Evolutionary conservation across 2,888 invertebrate species (phyloP).

Genomic region (Rhagonycha lutea): DNA sequence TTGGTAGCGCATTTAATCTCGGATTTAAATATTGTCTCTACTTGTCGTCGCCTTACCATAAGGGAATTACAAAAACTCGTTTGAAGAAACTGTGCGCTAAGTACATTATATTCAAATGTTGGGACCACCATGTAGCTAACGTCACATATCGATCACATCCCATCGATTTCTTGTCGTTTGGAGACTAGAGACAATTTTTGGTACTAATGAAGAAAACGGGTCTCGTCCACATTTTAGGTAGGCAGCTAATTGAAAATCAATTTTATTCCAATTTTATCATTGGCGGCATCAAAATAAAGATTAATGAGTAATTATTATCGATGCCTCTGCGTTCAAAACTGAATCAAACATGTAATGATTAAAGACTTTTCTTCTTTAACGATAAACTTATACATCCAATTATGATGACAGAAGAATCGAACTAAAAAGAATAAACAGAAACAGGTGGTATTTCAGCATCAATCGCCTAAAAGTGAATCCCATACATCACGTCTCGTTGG

Average conservation of each 20-base stretch:
- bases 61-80: constrained; percentile 35
- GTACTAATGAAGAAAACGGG: constrained; percentile 11
- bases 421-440: constrained; percentile 3
- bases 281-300: neutral
- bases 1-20: constrained; percentile 36
- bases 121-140: constrained; percentile 50
- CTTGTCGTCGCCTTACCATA: constrained; percentile 34
- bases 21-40: constrained; percentile 34
- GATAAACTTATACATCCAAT: neutral
- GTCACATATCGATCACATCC: constrained; percentile 49
- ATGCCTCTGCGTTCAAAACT: neutral
- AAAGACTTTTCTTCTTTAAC: neutral
- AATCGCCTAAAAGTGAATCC: constrained; percentile 21
- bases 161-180: constrained; percentile 16
- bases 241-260: neutral
- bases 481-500: constrained; percentile 35
- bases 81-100: constrained; percentile 34
- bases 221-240: neutral
- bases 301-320: neutral
- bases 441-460: constrained; percentile 7
- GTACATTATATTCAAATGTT: constrained; percentile 54
- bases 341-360: neutral
- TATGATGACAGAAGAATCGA: constrained; percentile 1
- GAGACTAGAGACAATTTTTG: constrained; percentile 11
- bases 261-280: constrained; percentile 8